Evolutionary conservation across 2,888 invertebrate species (phyloP).

Genomic region (Sminthurides aquaticus): DNA sequence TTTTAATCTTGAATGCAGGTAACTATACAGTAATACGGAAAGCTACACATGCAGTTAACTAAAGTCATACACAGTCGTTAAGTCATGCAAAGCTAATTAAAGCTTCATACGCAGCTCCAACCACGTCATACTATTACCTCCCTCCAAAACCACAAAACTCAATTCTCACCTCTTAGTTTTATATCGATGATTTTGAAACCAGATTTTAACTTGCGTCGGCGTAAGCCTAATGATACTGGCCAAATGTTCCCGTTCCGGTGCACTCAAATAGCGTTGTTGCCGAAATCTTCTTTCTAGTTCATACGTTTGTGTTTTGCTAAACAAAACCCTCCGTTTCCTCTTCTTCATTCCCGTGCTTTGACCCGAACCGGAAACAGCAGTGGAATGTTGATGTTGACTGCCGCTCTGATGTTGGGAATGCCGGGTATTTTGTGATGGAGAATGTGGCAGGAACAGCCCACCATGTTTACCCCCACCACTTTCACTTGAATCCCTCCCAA

Average conservation of each 20-base stretch:
- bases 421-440: too few relatives aligned
- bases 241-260: conserved; percentile 93
- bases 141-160: too few relatives aligned
- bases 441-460: neutral
- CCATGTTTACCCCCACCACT: neutral
- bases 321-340: conserved; percentile 88
- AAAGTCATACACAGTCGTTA: too few relatives aligned
- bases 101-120: too few relatives aligned
- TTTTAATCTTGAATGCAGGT: too few relatives aligned
- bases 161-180: conserved; percentile 80
- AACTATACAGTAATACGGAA: too few relatives aligned
- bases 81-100: too few relatives aligned
- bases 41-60: too few relatives aligned
- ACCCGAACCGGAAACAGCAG: neutral
- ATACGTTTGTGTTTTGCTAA: conserved; percentile 95
- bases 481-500: neutral
- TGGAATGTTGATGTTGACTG: neutral
- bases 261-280: conserved; percentile 91
- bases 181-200: conserved; percentile 99
- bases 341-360: conserved; percentile 62
- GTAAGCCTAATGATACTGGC: conserved; percentile 90
- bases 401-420: neutral
- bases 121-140: too few relatives aligned
- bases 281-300: conserved; percentile 90
- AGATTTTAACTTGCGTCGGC: conserved; percentile 94